Base-by-base conservation (phyloP, 2,113 vertebrate genomes). In the Coturnix japonica region DNA sequence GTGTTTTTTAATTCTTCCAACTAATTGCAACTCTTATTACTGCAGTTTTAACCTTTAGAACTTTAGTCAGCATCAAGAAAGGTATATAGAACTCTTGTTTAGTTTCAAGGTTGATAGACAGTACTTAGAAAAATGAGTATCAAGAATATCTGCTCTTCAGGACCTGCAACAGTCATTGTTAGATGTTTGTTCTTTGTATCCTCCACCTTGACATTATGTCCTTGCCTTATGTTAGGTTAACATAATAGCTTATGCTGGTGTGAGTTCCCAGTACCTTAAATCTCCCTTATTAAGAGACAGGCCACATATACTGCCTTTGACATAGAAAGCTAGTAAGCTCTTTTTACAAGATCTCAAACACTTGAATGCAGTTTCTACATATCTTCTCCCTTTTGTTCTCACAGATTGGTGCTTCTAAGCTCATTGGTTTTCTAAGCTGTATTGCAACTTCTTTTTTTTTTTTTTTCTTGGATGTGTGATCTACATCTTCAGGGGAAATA, bases 261-360 rank as follows among this genome's bases (percentile, higher is more conserved):
- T 47, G 7, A 3, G 3, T 39, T 93, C 22, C 39, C 26, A 26
- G 9, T 19, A 30, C 15, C 30, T 41, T 49, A 44, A 54, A 11
- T 41, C 25, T 39, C 13, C 10, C 51, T 61, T 53, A 7, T 6
- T 80, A 9, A 33, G 65, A 35, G 2, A 11, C n/a, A 60, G 60
- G 9, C 6, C 17, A 70, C 35, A 66, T 5, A 7, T 19, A 23
- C 17, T 59, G 18, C 28, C 17, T 59, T 66, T 25, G 18, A 46
- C 3, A 1, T 28, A 7, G 43, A 86, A 71, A 37, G 11, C 5
- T 35, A 1, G 0, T 28, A 66, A 71, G 17, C 54, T 71, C 5
- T 70, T 81, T 56, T 41, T 63, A 15, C 39, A 49, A 37, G 70
- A 25, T 28, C 84, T 87, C 39, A 72, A 51, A 46, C 47, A 14